phyloP scores from a whole-genome alignment of 2,113 vertebrate genomes.

The Gambusia holbrooki region DNA sequence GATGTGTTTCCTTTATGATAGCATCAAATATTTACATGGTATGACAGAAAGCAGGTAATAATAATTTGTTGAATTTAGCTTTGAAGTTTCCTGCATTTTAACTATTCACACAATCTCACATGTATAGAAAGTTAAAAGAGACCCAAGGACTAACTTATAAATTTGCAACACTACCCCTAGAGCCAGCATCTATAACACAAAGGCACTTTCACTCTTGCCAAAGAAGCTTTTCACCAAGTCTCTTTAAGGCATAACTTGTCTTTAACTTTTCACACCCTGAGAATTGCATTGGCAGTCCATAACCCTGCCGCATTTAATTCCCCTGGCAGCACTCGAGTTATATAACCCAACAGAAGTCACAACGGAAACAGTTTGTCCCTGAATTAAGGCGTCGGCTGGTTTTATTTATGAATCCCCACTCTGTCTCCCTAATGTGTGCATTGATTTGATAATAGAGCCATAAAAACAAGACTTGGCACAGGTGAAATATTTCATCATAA shows the following conservation, averaged over 20 bases:
- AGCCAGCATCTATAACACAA: not conserved
- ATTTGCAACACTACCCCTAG: not conserved
- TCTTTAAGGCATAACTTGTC: not conserved
- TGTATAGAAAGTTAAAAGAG: not conserved
- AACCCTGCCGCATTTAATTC: conserved; percentile 34
- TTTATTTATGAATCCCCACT: conserved; percentile 44
- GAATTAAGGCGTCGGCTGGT: conserved; percentile 25
- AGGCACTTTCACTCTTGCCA: not conserved
- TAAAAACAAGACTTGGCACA: conserved; percentile 27
- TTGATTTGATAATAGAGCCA: conserved; percentile 26
- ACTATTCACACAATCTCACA: not conserved
- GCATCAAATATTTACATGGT: not conserved
- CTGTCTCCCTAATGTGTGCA: conserved; percentile 25
- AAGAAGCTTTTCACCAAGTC: not conserved
- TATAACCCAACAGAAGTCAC: conserved; percentile 51
- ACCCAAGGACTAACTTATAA: not conserved
- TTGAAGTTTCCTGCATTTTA: not conserved
- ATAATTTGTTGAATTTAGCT: not conserved
- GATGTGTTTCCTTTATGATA: not conserved
- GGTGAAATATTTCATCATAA: not conserved
- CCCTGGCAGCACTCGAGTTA: conserved; percentile 16
- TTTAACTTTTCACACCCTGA: not conserved
- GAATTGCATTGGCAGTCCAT: not conserved
- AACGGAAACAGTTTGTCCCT: conserved; percentile 12
- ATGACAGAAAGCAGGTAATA: not conserved